These are phyloP conservation scores for Leptosomus discolor DNA, from an alignment of 2,113 vertebrate species.

Conservation along the genomic window DNA sequence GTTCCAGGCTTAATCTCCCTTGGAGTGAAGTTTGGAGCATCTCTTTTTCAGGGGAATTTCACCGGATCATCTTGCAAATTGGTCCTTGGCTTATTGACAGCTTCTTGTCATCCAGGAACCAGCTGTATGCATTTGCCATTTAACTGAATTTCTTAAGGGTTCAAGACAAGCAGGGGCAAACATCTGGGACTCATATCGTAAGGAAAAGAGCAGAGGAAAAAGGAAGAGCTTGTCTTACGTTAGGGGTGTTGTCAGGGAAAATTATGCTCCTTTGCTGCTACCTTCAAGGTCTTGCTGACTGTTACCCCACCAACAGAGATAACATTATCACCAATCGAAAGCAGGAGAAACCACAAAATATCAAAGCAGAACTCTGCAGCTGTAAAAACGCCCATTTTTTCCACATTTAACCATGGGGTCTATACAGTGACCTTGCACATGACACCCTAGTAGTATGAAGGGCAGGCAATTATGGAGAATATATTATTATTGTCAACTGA, in stretches of 20 bases:
- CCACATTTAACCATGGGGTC: background rate
- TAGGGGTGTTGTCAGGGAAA: background rate
- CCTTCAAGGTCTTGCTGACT: background rate
- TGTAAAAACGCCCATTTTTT: background rate
- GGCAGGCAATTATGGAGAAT: background rate
- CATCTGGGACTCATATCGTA: background rate
- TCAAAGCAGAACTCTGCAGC: background rate
- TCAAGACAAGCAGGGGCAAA: background rate
- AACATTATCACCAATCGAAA: background rate
- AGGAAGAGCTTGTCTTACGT: background rate
- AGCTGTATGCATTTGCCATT: background rate
- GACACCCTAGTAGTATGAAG: background rate
- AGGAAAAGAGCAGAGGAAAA: background rate
- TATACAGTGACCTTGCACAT: background rate
- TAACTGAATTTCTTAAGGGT: background rate
- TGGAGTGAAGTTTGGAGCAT: background rate
- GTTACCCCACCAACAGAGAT: background rate
- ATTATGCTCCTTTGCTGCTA: accelerated
- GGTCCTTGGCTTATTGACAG: background rate
- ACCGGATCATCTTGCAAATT: no score
- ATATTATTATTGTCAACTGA: background rate
- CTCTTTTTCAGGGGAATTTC: background rate
- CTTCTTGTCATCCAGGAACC: background rate
- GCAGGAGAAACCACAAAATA: background rate
- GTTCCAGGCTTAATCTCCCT: background rate